Percentiles rank a stretch among this genome's conserved stretches.
These are phyloP conservation scores for Antitype chi DNA, from an alignment of 2,888 invertebrate genomes.

Conservation along the genomic window DNA sequence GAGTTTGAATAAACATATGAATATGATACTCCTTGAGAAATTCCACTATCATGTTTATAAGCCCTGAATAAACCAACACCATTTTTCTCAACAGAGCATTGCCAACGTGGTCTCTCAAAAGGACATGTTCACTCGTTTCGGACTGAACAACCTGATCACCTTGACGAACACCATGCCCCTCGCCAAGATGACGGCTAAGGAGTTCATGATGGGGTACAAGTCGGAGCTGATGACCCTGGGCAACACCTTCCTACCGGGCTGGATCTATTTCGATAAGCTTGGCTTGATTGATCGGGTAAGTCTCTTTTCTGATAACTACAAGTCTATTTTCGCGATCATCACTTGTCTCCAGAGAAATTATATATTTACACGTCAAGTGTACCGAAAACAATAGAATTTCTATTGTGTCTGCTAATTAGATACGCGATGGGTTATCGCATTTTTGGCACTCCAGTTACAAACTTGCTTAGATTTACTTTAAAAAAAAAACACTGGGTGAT, in stretches of 20 bases:
- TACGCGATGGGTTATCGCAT: no score
- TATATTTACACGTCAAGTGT: no score
- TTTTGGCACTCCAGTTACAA: no score
- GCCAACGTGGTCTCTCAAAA: constrained; percentile 94
- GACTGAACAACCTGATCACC: constrained; percentile 93
- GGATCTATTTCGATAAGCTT: constrained; percentile 96
- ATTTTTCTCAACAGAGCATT: constrained; percentile 92
- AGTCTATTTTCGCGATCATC: not conserved
- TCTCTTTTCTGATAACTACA: not conserved
- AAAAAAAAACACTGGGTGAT: no score
- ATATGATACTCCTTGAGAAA: no score
- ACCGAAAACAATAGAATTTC: no score
- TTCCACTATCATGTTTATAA: not conserved
- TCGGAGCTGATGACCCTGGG: constrained; percentile 96
- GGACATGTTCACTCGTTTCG: constrained; percentile 92
- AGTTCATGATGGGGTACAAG: constrained; percentile 97
- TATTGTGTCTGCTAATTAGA: no score
- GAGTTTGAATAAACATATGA: no score
- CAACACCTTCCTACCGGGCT: constrained; percentile 95
- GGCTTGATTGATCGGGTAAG: constrained; percentile 97
- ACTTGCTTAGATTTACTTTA: no score
- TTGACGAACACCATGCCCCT: constrained; percentile 93
- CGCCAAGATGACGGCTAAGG: constrained; percentile 94
- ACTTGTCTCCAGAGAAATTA: not conserved
- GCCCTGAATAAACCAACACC: not conserved